Percentiles rank a stretch among this genome's conserved stretches.
These are phyloP conservation scores for Lanius collurio DNA, from an alignment of 2,113 vertebrate genomes.

Conservation along the genomic window DNA sequence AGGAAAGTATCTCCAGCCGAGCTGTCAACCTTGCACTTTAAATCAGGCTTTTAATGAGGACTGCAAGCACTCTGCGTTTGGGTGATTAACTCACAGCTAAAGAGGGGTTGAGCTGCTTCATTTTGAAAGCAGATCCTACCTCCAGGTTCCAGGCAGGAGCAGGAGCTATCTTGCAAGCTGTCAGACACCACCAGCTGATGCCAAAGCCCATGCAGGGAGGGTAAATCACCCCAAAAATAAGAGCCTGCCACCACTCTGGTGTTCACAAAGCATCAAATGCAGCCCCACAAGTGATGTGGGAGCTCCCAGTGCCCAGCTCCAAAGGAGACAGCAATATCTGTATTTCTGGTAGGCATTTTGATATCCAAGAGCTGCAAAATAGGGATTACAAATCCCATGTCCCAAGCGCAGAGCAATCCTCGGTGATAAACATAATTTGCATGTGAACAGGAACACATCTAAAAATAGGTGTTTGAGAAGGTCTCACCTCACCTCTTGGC, in stretches of 20 bases:
- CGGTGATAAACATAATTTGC: neutral
- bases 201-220: neutral
- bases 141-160: neutral
- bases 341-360: neutral
- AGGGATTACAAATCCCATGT: neutral
- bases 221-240: neutral
- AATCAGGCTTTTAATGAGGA: slow-evolving; percentile 13
- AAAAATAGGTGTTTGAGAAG: neutral
- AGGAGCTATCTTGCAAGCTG: neutral
- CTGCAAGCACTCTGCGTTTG: neutral
- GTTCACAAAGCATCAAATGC: neutral
- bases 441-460: neutral
- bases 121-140: neutral
- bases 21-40: slow-evolving; percentile 25
- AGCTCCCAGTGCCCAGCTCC: neutral
- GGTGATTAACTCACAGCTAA: neutral
- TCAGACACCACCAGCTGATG: neutral
- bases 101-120: neutral
- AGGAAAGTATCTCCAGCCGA: neutral
- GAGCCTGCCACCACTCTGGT: neutral
- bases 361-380: neutral
- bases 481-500: neutral
- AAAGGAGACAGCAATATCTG: neutral
- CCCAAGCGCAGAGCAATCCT: neutral
- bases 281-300: accelerated